Percentiles rank a stretch among this genome's conserved stretches.
Evolutionary conservation across 2,113 vertebrate genomes (phyloP).

Genomic region (Eubucco bourcierii): DNA sequence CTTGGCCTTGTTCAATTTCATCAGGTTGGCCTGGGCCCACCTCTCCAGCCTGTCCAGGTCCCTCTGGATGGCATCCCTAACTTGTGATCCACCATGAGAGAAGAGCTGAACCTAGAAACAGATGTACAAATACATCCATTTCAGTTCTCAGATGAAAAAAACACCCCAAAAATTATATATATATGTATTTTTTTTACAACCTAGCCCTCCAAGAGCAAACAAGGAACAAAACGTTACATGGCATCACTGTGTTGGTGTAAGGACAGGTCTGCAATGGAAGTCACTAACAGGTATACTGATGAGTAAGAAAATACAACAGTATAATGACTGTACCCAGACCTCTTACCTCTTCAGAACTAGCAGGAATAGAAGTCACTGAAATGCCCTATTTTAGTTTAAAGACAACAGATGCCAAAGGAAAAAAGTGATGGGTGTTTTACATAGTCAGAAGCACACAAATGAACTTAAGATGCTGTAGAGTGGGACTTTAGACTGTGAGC

Average conservation of each 20-base stretch:
- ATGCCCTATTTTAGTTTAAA: neutral
- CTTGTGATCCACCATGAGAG: neutral
- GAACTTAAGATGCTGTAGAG: neutral
- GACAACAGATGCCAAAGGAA: neutral
- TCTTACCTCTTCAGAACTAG: neutral
- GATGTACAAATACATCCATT: neutral
- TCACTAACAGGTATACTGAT: neutral
- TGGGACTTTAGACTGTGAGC: neutral
- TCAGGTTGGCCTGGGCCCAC: no score
- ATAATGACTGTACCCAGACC: neutral
- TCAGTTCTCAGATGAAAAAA: neutral
- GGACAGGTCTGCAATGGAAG: neutral
- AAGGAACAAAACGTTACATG: neutral
- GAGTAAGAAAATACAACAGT: neutral
- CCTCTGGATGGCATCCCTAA: no score
- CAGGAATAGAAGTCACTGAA: neutral
- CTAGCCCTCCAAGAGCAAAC: neutral
- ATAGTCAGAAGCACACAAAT: neutral
- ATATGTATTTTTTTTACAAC: neutral
- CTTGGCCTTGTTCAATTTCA: no score
- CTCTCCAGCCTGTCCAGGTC: no score
- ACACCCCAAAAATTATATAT: no score
- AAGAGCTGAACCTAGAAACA: neutral
- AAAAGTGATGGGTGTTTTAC: neutral
- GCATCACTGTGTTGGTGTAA: neutral